These are phyloP conservation scores for Parthenolecanium corni DNA, from an alignment of 2,888 invertebrate genomes.

Conservation along the genomic window DNA sequence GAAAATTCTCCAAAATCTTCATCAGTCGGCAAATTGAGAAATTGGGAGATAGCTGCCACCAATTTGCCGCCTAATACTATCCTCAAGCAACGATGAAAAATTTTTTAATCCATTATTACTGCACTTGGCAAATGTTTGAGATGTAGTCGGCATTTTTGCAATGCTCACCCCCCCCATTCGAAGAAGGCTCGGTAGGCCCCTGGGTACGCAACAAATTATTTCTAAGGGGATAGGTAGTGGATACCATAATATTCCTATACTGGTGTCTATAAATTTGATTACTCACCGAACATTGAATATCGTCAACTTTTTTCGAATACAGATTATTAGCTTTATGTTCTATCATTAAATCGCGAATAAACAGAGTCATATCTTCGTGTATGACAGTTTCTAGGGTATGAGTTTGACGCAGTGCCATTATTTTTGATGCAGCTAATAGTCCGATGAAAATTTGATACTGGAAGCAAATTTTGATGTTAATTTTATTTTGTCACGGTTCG, in stretches of 20 bases:
- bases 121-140: too few species aligned
- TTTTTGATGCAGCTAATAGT: not conserved
- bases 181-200: too few species aligned
- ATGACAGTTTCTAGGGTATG: not conserved
- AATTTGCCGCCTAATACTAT: too few species aligned
- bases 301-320: not conserved
- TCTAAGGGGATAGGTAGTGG: not conserved
- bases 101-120: too few species aligned
- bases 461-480: not conserved
- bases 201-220: too few species aligned
- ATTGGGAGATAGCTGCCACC: too few species aligned
- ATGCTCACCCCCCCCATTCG: too few species aligned
- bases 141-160: too few species aligned
- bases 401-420: not conserved
- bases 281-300: not conserved
- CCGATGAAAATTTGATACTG: constrained; percentile 2
- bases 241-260: too few species aligned
- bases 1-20: too few species aligned
- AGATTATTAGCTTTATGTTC: constrained; percentile 1
- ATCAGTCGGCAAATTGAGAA: too few species aligned
- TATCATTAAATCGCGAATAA: not conserved
- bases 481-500: not conserved
- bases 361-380: not conserved
- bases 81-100: too few species aligned
- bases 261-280: not conserved